phyloP scores from a whole-genome alignment of 2,797 vertebrate genomes.

The Poeciliopsis turneri region DNA sequence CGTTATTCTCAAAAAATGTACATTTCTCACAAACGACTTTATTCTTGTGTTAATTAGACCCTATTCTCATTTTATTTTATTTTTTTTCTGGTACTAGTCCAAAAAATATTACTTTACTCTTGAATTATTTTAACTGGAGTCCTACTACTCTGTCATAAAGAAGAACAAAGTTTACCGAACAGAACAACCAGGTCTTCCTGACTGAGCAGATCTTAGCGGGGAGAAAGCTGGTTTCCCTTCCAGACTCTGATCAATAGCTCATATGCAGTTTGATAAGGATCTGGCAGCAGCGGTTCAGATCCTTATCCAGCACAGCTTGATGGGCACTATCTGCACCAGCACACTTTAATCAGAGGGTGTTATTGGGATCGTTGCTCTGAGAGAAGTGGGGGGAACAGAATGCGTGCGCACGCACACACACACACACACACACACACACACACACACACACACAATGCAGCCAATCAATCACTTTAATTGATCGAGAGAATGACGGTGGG shows the following conservation, averaged over 20 bases:
- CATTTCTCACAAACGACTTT: too few species aligned
- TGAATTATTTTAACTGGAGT: too few species aligned
- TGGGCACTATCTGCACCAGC: constrained; percentile 33
- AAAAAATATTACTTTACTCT: too few species aligned
- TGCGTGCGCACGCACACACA: neutral
- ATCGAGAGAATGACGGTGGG: constrained; percentile 26
- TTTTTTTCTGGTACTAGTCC: too few species aligned
- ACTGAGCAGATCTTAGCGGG: constrained; percentile 16
- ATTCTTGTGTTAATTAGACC: too few species aligned
- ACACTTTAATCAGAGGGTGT: constrained; percentile 57
- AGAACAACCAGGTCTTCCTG: neutral
- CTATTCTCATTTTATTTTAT: too few species aligned
- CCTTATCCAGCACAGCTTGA: constrained; percentile 18
- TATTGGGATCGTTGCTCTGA: constrained; percentile 35
- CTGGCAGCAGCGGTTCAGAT: constrained; percentile 32
- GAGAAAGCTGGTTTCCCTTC: constrained; percentile 12
- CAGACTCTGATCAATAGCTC: constrained; percentile 54
- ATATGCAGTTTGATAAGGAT: constrained; percentile 21
- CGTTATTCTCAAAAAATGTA: too few species aligned
- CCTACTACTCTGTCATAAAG: neutral
- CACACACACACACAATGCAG: neutral
- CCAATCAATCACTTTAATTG: constrained; percentile 50
- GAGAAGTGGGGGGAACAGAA: constrained; percentile 8
- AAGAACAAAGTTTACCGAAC: constrained; percentile 12
- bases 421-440: neutral